Base-by-base conservation (phyloP, 2,797 vertebrate species). In the Tiaroga cobitis region DNA sequence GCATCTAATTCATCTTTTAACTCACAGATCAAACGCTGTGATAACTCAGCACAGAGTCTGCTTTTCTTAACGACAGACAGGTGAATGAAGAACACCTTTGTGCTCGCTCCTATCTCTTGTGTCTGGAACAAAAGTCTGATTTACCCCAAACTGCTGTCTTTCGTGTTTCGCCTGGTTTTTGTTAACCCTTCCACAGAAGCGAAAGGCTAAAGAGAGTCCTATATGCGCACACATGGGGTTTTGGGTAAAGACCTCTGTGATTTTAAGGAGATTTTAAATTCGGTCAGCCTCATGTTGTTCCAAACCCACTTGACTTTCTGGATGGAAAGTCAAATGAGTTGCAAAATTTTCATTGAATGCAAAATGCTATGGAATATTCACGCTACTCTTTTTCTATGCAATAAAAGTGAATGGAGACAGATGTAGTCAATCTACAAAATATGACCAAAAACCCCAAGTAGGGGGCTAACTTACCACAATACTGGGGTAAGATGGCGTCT, bases 1-100 rank as follows among this genome's bases (percentile, higher is more conserved):
- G 89, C 89, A 90, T 96, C 96, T 95, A 95, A 96, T 96, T 93
- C 94, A 95, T 96, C 95, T 94, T 95, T 94, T 94, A 95, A 95
- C 94, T 92, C 93, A 92, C 94, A 95, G 95, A 96, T 96, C 95
- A 96, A 89, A 95, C 43, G 39, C 75, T 26, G 68, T 29, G 88
- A 90, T 90, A 83, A 83, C 79, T 81, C 82, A 8, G n/a, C 39
- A 7, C 24, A 51, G 39, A 32, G 68, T 79, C 56, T 2, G 10
- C 49, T 82, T 83, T 82, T 61, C 70, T 72, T 83, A 87, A 81
- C 32, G 46, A 82, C 76, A 59, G 75, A 54, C 83, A 85, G 83
- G 82, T 80, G 70, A 61, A 77, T 29, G 83, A 77, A 86, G 54
- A 86, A 73, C 80, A 49, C 37, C 65, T 86, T 70, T 81, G 46